Percentiles rank a stretch among this genome's conserved stretches.
phyloP scores from a whole-genome alignment of 2,797 vertebrate species.

The Sparidentex hasta region DNA sequence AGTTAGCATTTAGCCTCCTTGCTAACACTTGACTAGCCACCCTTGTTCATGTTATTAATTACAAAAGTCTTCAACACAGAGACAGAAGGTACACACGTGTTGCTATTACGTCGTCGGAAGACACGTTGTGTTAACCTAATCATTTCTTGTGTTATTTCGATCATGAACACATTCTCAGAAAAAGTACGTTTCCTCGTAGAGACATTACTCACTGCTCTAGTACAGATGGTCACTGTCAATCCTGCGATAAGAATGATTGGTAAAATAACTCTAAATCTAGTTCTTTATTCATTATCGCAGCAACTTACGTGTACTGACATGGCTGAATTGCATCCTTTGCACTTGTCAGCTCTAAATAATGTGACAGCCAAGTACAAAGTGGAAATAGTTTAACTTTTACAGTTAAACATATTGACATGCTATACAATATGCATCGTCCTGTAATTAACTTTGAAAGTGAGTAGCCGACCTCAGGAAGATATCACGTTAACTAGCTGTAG shows the following conservation, averaged over 20 bases:
- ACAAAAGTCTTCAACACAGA: not conserved
- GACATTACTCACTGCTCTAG: not conserved
- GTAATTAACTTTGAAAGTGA: slow-evolving; percentile 24
- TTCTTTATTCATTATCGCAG: not conserved
- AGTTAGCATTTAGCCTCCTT: slow-evolving; percentile 75
- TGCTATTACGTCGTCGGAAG: fast-evolving
- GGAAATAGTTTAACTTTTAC: not conserved
- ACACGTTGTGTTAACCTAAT: fast-evolving
- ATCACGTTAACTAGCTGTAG: slow-evolving; percentile 52
- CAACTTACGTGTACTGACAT: not conserved
- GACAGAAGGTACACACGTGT: fast-evolving
- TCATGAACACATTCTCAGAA: not conserved
- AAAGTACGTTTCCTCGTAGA: slow-evolving; percentile 17
- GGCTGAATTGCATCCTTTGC: not conserved
- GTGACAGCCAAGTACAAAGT: not conserved
- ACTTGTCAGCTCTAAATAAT: not conserved
- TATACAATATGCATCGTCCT: not conserved
- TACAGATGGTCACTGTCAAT: not conserved
- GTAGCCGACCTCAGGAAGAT: slow-evolving; percentile 12
- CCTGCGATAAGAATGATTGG: not conserved
- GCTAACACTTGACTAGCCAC: slow-evolving; percentile 69
- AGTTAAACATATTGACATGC: not conserved
- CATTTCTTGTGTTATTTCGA: not conserved
- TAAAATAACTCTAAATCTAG: not conserved
- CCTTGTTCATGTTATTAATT: slow-evolving; percentile 20